Evolutionary conservation across 2,888 invertebrate genomes (phyloP), one percentile per base, ranked within the genome.

Genomic region (Sinhomidia bicolor): DNA sequence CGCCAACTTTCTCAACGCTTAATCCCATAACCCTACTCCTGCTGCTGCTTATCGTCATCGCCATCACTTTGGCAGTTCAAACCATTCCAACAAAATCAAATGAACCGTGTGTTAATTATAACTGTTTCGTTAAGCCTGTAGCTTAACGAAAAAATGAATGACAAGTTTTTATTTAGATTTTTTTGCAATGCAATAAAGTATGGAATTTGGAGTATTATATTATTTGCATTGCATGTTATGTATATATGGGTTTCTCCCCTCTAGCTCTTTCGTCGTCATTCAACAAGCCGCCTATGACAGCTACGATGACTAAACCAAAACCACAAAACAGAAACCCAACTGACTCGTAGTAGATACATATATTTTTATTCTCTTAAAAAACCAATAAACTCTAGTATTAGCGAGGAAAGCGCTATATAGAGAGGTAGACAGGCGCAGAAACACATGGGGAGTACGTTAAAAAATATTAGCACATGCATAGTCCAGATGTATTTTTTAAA

Each of bases 221-320:
- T 26, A 7, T 14, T 60, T 26, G n/a, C n/a, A n/a, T n/a, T n/a
- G n/a, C 29, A 62, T 23, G 26, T 9, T 62, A n/a, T 47, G 54
- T 54, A 20, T 54, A 62, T 12, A 62, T 62, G 57, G 20, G 20
- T 20, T 57, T 57, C 57, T 57, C 57, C 51, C 57, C 10, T 57
- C 57, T n/a, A n/a, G n/a, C n/a, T 57, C 57, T 36, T n/a, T 36
- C 36, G 7, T 36, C n/a, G 57, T 57, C 57, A 57, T 57, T 17
- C 57, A n/a, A 57, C 57, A 57, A 57, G 57, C 57, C 57, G 57
- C 57, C 23, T 23, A 62, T 62, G 62, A 62, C 62, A 62, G 62
- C 62, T 62, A 26, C 20, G 57, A 57, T 57, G 57, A 57, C 57
- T 57, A 29, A 62, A 29, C 57, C 20, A 17, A 57, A 57, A 57